Evolutionary conservation across 2,797 vertebrate genomes (phyloP), one percentile per base, ranked within the genome.

Genomic region (Phataginus tetradactyla): DNA sequence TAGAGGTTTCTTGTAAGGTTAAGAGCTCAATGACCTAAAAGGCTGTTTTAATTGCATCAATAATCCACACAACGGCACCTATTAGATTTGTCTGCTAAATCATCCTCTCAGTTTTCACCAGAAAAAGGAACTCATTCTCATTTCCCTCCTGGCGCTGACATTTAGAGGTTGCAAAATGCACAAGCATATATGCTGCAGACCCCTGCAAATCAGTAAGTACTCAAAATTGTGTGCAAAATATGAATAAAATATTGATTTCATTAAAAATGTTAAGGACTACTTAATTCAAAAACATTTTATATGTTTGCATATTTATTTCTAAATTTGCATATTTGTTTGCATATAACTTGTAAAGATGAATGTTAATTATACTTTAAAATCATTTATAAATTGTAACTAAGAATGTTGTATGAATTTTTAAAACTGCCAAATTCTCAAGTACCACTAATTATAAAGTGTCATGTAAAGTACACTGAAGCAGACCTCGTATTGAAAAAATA

Each of bases 241-340:
- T 98, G 98, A 98, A 99, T 99, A 99, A 99, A 99, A 99, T 99
- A 99, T 98, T 99, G 98, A 98, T 99, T 99, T 99, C 98, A 99
- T 99, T 99, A 98, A 98, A 99, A 99, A 99, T 99, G 98, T 98
- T 99, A 99, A 99, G 98, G 98, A 98, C 98, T 98, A 98, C 98
- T 99, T 98, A 99, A 99, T 99, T 98, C 99, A 98, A 98, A 98
- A 98, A 98, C 98, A 99, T 99, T 99, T 99, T 99, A 98, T 98
- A 99, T 98, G 98, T 99, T 99, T 99, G 99, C 99, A 99, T 99
- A 99, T 99, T 99, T 99, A 99, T 98, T 98, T 98, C 96, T 80
- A 96, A 96, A 99, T 99, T 99, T 99, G 98, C 99, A 99, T 99
- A 99, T 98, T 98, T 99, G 99, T 99, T 99, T 99, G 98, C 99